Percentiles rank a stretch among this genome's conserved stretches.
Conservation (phyloP, 1,140 invertebrate genomes). For the Atta colombica region DNA sequence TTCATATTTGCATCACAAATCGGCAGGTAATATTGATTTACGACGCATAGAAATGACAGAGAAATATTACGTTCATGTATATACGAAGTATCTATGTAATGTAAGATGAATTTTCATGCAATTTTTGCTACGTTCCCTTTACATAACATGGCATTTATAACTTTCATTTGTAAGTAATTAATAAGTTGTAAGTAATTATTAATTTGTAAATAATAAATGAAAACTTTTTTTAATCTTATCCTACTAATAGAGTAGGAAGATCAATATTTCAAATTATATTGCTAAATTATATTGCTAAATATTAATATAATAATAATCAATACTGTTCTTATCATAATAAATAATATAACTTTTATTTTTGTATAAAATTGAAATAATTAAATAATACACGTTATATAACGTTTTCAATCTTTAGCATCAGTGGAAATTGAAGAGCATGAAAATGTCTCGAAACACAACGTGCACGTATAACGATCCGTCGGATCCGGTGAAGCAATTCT, state of each 20-base stretch:
- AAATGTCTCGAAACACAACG: neutral
- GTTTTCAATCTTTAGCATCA: neutral
- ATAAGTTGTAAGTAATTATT: neutral
- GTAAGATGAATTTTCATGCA: constrained; percentile 13
- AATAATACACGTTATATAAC: neutral
- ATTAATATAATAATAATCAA: neutral
- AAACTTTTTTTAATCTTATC: neutral
- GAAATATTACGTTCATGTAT: neutral
- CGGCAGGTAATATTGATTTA: constrained; percentile 24
- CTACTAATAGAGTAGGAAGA: neutral
- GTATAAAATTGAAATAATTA: neutral
- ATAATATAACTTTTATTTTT: neutral
- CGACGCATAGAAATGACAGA: neutral
- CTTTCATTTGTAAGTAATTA: neutral
- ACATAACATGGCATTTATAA: constrained; percentile 6
- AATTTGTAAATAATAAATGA: neutral
- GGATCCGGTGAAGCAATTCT: constrained; percentile 33
- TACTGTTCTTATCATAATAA: neutral
- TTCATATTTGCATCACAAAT: constrained; percentile 52
- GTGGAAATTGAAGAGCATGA: neutral
- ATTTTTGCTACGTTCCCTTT: constrained; percentile 13
- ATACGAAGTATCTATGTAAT: too few species aligned
- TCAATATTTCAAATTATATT: neutral
- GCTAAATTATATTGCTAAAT: neutral
- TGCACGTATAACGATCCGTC: constrained; percentile 32